Evolutionary conservation across 2,113 vertebrate genomes (phyloP).

Genomic region (Pteruthius melanotis): DNA sequence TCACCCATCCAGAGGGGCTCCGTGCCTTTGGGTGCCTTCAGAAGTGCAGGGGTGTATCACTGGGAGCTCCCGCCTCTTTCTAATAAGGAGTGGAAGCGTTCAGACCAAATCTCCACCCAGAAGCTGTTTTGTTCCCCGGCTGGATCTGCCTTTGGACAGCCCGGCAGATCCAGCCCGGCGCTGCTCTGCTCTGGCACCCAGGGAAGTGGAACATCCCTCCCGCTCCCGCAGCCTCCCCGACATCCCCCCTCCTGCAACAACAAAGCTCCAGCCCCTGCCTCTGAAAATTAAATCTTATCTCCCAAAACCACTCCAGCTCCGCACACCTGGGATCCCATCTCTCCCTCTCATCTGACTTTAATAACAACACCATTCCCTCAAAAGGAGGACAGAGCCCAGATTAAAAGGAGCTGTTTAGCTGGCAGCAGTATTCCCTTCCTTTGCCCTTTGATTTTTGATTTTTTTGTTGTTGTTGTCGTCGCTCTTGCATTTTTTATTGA

Average conservation of each 20-base stretch:
- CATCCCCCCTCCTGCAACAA: not conserved
- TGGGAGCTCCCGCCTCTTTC: not conserved
- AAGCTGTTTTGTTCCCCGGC: not conserved
- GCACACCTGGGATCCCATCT: conserved; percentile 12
- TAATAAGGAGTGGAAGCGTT: not conserved
- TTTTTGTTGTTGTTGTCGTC: not conserved
- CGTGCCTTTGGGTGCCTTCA: not conserved
- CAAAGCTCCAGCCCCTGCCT: conserved; percentile 10
- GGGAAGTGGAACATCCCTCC: not conserved
- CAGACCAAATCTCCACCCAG: not conserved
- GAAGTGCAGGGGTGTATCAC: accelerated
- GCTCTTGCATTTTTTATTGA: conserved; percentile 52
- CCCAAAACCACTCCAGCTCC: not conserved
- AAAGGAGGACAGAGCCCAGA: not conserved
- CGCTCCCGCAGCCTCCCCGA: not conserved
- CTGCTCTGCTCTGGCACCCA: not conserved
- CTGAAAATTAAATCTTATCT: conserved; percentile 57
- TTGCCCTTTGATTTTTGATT: conserved; percentile 25
- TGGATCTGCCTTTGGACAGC: not conserved
- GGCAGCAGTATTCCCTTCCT: conserved; percentile 9
- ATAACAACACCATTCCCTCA: not conserved
- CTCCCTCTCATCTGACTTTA: conserved; percentile 50
- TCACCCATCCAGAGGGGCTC: not conserved
- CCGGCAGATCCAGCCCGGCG: not conserved
- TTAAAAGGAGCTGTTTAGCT: conserved; percentile 36